Percentiles rank a stretch among this genome's conserved stretches.
These are phyloP conservation scores for Drosophila ogumai DNA, from an alignment of 1,140 invertebrate species.

Conservation along the genomic window DNA sequence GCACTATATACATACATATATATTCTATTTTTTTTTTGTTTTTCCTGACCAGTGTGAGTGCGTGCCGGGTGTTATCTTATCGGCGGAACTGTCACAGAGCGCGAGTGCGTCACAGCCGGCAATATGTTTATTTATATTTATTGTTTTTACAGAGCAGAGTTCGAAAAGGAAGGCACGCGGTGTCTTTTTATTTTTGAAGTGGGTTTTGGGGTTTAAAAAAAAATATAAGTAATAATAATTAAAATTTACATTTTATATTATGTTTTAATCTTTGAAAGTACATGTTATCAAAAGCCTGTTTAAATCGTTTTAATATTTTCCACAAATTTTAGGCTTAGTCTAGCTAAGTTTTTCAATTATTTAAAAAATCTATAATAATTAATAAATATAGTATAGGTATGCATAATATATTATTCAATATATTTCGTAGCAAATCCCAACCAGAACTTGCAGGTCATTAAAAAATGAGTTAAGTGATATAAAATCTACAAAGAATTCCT, in stretches of 20 bases:
- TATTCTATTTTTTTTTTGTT: neutral
- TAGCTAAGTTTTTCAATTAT: neutral
- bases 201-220: neutral
- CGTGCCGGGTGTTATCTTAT: conserved; percentile 42
- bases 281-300: too few species aligned
- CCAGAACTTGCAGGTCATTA: neutral
- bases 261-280: too few species aligned
- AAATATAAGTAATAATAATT: neutral
- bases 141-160: conserved; percentile 27
- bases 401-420: neutral
- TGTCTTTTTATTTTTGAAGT: neutral
- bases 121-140: conserved; percentile 52
- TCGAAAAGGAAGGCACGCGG: conserved; percentile 1
- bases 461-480: neutral
- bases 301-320: neutral
- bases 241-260: too few species aligned
- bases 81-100: conserved; percentile 31
- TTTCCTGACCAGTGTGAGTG: conserved; percentile 12
- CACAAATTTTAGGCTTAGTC: neutral
- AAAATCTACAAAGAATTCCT: neutral
- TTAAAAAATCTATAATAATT: neutral
- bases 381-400: neutral
- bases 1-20: conserved; percentile 6
- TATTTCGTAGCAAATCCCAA: neutral
- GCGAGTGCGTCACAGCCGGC: conserved; percentile 30